phyloP scores from a whole-genome alignment of 1,140 invertebrate genomes.

The Drosophila rufa region DNA sequence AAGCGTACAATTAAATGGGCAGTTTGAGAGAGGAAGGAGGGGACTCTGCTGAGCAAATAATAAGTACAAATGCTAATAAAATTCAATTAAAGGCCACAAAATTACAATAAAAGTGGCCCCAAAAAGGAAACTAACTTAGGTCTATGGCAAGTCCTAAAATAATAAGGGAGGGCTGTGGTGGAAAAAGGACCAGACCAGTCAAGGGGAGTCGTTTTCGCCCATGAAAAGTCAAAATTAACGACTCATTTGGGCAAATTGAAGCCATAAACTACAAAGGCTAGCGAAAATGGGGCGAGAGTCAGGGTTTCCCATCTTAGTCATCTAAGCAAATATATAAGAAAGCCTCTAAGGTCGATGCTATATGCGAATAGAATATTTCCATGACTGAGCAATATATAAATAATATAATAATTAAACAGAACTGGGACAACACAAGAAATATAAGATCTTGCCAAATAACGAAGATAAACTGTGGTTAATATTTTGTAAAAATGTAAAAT shows the following conservation, averaged over 20 bases:
- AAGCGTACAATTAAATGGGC: slow-evolving; percentile 72
- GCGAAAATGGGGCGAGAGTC: slow-evolving; percentile 7
- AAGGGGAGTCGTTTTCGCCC: slow-evolving; percentile 22
- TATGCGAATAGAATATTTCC: background rate
- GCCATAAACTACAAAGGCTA: slow-evolving; percentile 69
- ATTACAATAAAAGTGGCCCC: slow-evolving; percentile 76
- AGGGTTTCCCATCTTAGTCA: slow-evolving; percentile 14
- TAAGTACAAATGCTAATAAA: slow-evolving; percentile 84
- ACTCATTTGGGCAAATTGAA: slow-evolving; percentile 84
- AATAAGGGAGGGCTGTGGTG: slow-evolving; percentile 6
- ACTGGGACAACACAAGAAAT: background rate
- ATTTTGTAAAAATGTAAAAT: no score
- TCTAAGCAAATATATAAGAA: background rate
- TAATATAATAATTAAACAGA: background rate
- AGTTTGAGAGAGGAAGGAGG: background rate
- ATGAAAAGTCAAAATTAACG: slow-evolving; percentile 83
- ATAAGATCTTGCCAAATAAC: background rate
- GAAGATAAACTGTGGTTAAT: no score
- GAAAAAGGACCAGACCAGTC: background rate
- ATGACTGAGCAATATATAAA: background rate
- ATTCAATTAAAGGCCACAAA: slow-evolving; percentile 84
- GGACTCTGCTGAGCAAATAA: slow-evolving; percentile 55
- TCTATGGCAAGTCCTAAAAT: slow-evolving; percentile 22
- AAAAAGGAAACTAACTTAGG: slow-evolving; percentile 60
- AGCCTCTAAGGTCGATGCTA: background rate